A percentile compares a stretch with the other conserved stretches of the same genome.
These are phyloP conservation scores for Lasius fuliginosus DNA, from an alignment of 2,888 invertebrate species.

Conservation along the genomic window DNA sequence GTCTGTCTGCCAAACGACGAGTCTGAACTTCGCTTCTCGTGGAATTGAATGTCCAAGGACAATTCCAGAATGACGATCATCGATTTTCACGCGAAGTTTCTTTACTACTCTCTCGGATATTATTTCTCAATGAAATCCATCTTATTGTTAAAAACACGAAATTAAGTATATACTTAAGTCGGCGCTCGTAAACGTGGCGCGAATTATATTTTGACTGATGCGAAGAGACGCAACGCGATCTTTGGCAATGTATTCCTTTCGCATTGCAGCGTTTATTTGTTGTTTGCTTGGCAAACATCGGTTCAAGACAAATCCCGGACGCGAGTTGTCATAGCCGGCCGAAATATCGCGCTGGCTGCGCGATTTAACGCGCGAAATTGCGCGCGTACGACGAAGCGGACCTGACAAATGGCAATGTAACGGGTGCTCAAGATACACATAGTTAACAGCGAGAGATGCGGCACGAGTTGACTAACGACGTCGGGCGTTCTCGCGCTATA, in stretches of 20 bases:
- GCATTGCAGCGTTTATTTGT: slow-evolving; percentile 40
- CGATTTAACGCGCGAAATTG: slow-evolving; percentile 71
- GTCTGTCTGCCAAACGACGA: slow-evolving; percentile 60
- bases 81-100: neutral
- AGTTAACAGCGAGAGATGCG: slow-evolving; percentile 79
- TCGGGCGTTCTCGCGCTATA: slow-evolving; percentile 75
- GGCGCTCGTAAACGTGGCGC: neutral
- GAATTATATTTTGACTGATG: neutral
- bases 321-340: slow-evolving; percentile 49
- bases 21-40: slow-evolving; percentile 48
- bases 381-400: slow-evolving; percentile 70
- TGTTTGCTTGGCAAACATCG: slow-evolving; percentile 46
- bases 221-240: slow-evolving; percentile 6
- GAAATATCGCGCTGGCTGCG: slow-evolving; percentile 65
- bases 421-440: slow-evolving; percentile 81
- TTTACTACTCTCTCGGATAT: neutral
- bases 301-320: slow-evolving; percentile 53
- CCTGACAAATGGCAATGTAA: slow-evolving; percentile 77
- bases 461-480: slow-evolving; percentile 77
- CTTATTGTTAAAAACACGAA: neutral
- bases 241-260: slow-evolving; percentile 34
- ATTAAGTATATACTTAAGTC: neutral
- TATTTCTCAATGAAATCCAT: neutral
- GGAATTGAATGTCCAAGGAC: slow-evolving; percentile 36
- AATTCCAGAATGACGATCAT: neutral